Conservation (phyloP, 2,888 invertebrate species). For the Lasioglossum lativentre region DNA sequence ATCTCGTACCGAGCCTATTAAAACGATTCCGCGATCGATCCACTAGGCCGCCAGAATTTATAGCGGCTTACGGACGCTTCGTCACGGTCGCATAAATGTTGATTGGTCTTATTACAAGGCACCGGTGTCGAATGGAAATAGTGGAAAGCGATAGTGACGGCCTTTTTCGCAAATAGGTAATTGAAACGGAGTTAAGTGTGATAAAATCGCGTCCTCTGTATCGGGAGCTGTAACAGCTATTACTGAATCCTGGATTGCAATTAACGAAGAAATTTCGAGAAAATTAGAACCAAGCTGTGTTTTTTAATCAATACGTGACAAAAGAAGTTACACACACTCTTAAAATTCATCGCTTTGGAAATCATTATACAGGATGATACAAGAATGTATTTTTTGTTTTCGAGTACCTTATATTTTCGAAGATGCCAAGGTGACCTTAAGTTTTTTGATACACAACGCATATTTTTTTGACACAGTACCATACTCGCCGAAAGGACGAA, state of each 20-base stretch:
- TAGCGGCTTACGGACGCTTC: conserved; percentile 22
- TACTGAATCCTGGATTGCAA: neutral
- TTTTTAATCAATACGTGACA: too few relatives aligned
- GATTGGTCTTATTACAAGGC: conserved; percentile 47
- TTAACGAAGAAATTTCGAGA: neutral
- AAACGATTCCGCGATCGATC: conserved; percentile 27
- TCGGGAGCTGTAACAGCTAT: neutral
- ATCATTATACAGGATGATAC: too few relatives aligned
- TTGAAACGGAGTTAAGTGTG: neutral
- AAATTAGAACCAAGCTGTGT: neutral
- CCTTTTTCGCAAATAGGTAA: neutral
- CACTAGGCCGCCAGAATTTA: conserved; percentile 48
- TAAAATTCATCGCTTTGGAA: too few relatives aligned
- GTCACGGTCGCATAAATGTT: conserved; percentile 39
- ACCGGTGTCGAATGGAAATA: conserved; percentile 43
- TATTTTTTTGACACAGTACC: too few relatives aligned
- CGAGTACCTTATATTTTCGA: too few relatives aligned
- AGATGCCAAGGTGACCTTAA: too few relatives aligned
- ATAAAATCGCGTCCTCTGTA: neutral
- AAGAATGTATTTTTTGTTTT: too few relatives aligned
- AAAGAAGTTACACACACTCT: too few relatives aligned
- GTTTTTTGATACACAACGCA: too few relatives aligned
- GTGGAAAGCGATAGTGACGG: neutral
- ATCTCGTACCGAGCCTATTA: conserved; percentile 24
- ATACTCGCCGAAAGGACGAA: too few relatives aligned